These are phyloP conservation scores for Drosophila setifemur DNA, from an alignment of 1,140 invertebrate species.

Conservation along the genomic window DNA sequence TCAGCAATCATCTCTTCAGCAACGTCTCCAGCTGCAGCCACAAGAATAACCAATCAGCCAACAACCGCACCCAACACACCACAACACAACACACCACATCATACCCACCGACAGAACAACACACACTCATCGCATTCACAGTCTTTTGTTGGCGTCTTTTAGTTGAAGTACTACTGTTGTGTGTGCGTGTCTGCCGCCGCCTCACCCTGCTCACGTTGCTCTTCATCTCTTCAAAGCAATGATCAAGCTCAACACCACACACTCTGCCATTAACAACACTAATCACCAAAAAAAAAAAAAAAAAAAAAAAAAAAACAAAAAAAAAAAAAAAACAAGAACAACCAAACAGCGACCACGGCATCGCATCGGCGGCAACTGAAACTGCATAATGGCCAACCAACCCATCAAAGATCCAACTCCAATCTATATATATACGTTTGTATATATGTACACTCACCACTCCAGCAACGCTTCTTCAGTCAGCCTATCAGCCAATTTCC, in stretches of 20 bases:
- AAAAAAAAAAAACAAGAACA: too few species aligned
- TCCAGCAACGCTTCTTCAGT: constrained; percentile 34
- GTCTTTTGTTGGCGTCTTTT: background rate
- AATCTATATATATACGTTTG: background rate
- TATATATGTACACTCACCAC: constrained; percentile 13
- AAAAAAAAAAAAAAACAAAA: too few species aligned
- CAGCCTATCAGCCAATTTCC: constrained; percentile 25
- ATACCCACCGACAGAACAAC: background rate
- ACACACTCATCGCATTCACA: background rate
- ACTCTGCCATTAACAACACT: constrained; percentile 41
- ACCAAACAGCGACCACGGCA: constrained; percentile 24
- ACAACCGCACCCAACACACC: constrained; percentile 1
- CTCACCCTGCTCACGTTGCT: background rate
- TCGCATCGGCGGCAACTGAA: constrained; percentile 35
- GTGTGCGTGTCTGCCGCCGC: background rate
- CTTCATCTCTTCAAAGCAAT: constrained; percentile 5
- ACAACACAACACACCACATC: constrained; percentile 4
- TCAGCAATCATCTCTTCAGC: constrained; percentile 30
- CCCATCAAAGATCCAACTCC: constrained; percentile 23
- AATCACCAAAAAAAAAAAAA: too few species aligned
- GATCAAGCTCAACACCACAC: background rate
- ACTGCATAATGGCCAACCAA: constrained; percentile 9
- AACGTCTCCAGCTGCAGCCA: constrained; percentile 35
- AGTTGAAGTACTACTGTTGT: background rate
- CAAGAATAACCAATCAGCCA: constrained; percentile 14